Evolutionary conservation across 2,888 invertebrate genomes (phyloP).

Genomic region (Ophraella communa): DNA sequence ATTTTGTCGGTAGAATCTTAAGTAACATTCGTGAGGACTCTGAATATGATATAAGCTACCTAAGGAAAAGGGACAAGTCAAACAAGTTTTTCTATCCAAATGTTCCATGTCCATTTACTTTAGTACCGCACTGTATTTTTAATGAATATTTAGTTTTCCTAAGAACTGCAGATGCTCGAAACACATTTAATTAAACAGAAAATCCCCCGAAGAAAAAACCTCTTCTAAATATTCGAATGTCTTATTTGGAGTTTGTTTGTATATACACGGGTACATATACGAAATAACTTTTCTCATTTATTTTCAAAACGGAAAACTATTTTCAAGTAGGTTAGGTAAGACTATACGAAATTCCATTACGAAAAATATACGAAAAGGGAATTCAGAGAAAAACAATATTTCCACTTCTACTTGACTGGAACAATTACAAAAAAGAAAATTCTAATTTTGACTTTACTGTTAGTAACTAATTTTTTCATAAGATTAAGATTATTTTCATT

Average conservation of each 20-base stretch:
- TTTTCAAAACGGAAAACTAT: constrained; percentile 7
- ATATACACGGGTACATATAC: background rate
- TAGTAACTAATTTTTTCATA: no score
- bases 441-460: no score
- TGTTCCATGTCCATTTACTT: no score
- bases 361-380: constrained; percentile 4
- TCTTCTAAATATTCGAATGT: constrained; percentile 6
- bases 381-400: background rate
- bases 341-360: constrained; percentile 3
- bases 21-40: no score
- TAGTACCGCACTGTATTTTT: no score
- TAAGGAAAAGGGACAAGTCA: no score
- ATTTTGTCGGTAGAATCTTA: no score
- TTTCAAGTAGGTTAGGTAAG: constrained; percentile 1
- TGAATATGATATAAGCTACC: no score
- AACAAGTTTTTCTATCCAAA: no score
- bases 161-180: background rate
- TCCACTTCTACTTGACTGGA: background rate
- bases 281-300: constrained; percentile 19
- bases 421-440: background rate
- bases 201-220: background rate
- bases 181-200: background rate
- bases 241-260: background rate
- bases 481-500: no score
- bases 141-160: no score